Conservation (phyloP, 2,888 invertebrate genomes). For the Cheiracanthium punctorium region DNA sequence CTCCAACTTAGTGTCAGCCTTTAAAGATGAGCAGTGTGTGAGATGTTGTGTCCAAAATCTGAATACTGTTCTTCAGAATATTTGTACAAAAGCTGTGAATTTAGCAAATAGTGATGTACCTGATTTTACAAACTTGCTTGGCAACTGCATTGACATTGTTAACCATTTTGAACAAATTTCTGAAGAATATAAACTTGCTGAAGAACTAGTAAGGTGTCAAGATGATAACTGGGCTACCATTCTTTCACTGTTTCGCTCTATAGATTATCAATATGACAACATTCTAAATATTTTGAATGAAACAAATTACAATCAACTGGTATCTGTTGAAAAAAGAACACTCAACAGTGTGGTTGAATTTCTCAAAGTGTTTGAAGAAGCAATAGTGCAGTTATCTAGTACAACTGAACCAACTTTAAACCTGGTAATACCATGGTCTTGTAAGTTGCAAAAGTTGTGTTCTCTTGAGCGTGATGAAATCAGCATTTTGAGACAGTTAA, state of each 20-base stretch:
- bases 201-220: conserved; percentile 27
- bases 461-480: background rate
- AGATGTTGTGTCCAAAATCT: conserved; percentile 49
- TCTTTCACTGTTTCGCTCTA: conserved; percentile 46
- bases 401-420: conserved; percentile 45
- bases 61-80: conserved; percentile 24
- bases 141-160: conserved; percentile 40
- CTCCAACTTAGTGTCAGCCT: conserved; percentile 40
- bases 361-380: conserved; percentile 58
- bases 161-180: conserved; percentile 42
- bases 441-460: conserved; percentile 47
- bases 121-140: conserved; percentile 49
- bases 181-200: conserved; percentile 23
- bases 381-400: conserved; percentile 44
- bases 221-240: conserved; percentile 62
- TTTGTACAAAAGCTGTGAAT: conserved; percentile 16
- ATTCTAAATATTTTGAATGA: conserved; percentile 47
- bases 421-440: conserved; percentile 56
- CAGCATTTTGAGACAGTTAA: conserved; percentile 45
- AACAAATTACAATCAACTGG: conserved; percentile 37
- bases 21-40: conserved; percentile 44
- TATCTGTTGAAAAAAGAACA: conserved; percentile 48
- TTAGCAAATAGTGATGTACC: conserved; percentile 37
- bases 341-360: conserved; percentile 36
- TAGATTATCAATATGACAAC: conserved; percentile 50